Percentiles rank a stretch among this genome's conserved stretches.
Evolutionary conservation across 2,888 invertebrate species (phyloP).

Genomic region (Cryptocephalus moraei): DNA sequence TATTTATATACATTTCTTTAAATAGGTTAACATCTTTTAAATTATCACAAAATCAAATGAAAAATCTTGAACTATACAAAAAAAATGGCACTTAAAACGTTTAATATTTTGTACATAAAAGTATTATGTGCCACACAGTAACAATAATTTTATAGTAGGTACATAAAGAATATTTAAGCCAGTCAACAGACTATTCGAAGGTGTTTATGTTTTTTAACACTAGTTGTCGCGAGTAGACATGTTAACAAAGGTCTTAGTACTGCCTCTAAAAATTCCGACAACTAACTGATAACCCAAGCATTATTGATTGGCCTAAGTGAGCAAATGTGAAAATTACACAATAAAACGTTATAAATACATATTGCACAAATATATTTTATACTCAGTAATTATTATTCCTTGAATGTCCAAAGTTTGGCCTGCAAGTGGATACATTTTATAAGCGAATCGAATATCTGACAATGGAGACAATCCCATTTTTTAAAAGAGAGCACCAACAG

Average conservation of each 20-base stretch:
- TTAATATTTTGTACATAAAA: conserved; percentile 2
- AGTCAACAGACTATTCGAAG: conserved; percentile 5
- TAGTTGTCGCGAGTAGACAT: background rate
- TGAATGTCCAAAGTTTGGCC: no score
- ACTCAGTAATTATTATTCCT: no score
- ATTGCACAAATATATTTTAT: conserved; percentile 9
- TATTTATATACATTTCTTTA: conserved; percentile 15
- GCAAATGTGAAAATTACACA: conserved; percentile 8
- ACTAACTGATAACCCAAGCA: no score
- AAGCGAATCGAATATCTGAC: no score
- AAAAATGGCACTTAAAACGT: conserved; percentile 12
- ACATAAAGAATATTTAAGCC: conserved; percentile 7
- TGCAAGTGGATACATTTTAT: no score
- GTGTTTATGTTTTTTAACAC: background rate
- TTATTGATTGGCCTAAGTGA: conserved; percentile 1
- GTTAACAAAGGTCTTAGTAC: background rate
- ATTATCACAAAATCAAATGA: conserved; percentile 16
- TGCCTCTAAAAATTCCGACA: no score
- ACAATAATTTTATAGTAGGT: conserved; percentile 7
- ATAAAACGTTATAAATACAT: conserved; percentile 9
- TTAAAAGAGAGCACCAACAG: no score
- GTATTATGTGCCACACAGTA: conserved; percentile 8
- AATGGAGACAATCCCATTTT: no score
- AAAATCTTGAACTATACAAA: conserved; percentile 16
- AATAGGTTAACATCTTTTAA: conserved; percentile 12